Base-by-base conservation (phyloP, 2,113 vertebrate genomes). In the Agapornis roseicollis region DNA sequence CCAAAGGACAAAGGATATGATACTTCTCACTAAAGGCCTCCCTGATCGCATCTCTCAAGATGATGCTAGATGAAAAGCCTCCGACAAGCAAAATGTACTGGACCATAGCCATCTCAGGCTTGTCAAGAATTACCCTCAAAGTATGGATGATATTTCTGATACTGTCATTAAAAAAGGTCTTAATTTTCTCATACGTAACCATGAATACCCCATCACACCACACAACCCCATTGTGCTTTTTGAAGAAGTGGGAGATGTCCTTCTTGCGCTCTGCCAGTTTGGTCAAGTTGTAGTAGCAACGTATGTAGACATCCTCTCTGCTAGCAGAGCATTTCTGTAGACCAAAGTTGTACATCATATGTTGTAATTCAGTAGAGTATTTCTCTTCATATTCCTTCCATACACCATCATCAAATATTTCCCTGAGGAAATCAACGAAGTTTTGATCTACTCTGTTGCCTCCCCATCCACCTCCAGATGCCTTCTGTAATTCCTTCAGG, bases 401-500 rank as follows among this genome's bases (percentile, higher is more conserved):
- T 79, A 95, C 2, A 0, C 52, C 89, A 31, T 41, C 86, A 47
- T 11, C 10, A 11, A 97, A 97, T 65, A 96, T 73, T 55, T 96
- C 80, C 88, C n/a, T 73, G 24, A 97, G 94, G 55, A 96, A 94
- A 14, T 5, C 10, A 49, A 2, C 53, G 47, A 97, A 96, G 20
- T 97, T 93, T 68, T 80, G 76, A 64, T 97, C 94, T 29, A 97
- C 96, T 56, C 28, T 88, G 72, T 65, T 92, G 64, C 97, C 97
- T 61, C 97, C 97, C 93, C 93, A 94, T 42, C 93, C 71, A n/a
- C 93, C 96, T 71, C 97, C 97, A 31, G 86, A 42, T 47, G 77
- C 96, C 49, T 92, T 93, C 24, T 96, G 81, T 90, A 98, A 60
- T 60, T 97, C 96, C 66, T 96, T 97, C 60, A 97, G 47, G 22